phyloP scores from a whole-genome alignment of 2,888 invertebrate genomes.

The Euplagia quadripunctaria region DNA sequence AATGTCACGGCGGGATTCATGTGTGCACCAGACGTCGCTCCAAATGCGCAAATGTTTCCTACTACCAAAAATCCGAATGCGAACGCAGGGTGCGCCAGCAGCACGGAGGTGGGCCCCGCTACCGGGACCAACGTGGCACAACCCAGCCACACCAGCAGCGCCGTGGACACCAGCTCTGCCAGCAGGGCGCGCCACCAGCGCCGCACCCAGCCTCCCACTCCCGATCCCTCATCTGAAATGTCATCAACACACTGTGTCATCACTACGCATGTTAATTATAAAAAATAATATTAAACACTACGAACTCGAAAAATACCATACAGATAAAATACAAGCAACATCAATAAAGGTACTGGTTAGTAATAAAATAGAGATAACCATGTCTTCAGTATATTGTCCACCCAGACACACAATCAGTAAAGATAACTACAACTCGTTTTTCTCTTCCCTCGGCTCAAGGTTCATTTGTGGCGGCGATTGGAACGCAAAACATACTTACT shows the following conservation, averaged over 20 bases:
- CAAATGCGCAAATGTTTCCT: constrained; percentile 82
- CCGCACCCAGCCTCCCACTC: constrained; percentile 57
- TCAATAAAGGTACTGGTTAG: too few species aligned
- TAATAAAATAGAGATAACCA: too few species aligned
- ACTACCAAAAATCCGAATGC: constrained; percentile 76
- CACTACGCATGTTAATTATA: too few species aligned
- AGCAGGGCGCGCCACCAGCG: constrained; percentile 77
- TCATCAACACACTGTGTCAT: background rate
- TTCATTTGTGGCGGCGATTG: too few species aligned
- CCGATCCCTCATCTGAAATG: constrained; percentile 20
- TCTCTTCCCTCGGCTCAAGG: too few species aligned
- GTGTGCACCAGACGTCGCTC: constrained; percentile 92
- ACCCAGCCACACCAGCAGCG: constrained; percentile 78
- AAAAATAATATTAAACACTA: too few species aligned
- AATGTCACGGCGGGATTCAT: constrained; percentile 93
- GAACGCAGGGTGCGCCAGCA: constrained; percentile 72
- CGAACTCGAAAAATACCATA: too few species aligned
- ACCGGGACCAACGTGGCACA: constrained; percentile 63
- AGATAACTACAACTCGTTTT: too few species aligned
- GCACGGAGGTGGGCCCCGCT: constrained; percentile 33
- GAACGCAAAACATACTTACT: too few species aligned
- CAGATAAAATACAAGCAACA: too few species aligned
- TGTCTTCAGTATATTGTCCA: too few species aligned
- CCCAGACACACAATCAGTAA: too few species aligned
- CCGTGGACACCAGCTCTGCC: constrained; percentile 73